Evolutionary conservation across 2,113 vertebrate genomes (phyloP).

Genomic region (Scartelaos histophorus): DNA sequence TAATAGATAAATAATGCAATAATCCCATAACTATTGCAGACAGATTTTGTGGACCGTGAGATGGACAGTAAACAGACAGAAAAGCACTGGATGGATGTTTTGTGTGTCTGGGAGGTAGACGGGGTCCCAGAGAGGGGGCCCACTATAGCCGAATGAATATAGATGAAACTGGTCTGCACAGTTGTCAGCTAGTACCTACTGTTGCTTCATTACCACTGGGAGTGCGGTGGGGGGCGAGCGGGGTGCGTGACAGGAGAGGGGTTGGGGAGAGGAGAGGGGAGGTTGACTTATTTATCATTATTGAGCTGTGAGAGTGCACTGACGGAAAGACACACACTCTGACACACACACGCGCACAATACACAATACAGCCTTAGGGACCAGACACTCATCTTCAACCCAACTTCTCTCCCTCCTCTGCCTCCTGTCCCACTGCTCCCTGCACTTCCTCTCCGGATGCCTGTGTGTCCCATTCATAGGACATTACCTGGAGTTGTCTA

Average conservation of each 20-base stretch:
- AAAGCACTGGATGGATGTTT: conserved; percentile 41
- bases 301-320: conserved; percentile 68
- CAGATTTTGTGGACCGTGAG: conserved; percentile 10
- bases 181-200: conserved; percentile 66
- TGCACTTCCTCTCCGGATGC: conserved; percentile 19
- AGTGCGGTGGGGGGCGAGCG: conserved; percentile 27
- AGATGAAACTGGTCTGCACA: conserved; percentile 64
- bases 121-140: conserved; percentile 47
- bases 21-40: background rate
- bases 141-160: conserved; percentile 61
- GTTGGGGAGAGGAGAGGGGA: conserved; percentile 47
- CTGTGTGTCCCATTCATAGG: conserved; percentile 38
- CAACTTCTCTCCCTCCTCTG: conserved; percentile 35
- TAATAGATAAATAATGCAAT: conserved; percentile 7
- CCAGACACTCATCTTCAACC: conserved; percentile 61
- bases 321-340: conserved; percentile 34
- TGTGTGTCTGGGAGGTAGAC: conserved; percentile 45
- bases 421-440: conserved; percentile 8
- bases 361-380: conserved; percentile 56
- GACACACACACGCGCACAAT: conserved; percentile 15
- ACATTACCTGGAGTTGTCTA: conserved; percentile 31
- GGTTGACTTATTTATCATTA: conserved; percentile 76
- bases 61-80: conserved; percentile 16
- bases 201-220: conserved; percentile 68
- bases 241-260: conserved; percentile 58